Conservation (phyloP, 2,888 invertebrate species). For the Rhopalosiphum nymphaeae region DNA sequence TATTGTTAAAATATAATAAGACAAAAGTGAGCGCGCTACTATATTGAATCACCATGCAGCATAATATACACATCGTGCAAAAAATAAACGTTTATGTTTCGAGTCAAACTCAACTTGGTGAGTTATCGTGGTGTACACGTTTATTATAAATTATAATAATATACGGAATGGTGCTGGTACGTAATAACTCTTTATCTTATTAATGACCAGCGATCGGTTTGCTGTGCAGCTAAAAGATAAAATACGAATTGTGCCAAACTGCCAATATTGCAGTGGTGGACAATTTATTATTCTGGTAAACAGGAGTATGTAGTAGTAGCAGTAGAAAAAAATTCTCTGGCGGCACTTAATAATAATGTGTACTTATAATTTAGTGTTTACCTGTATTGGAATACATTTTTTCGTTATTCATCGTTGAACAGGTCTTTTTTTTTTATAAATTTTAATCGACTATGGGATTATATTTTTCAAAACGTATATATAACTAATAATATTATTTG, state of each 20-base stretch:
- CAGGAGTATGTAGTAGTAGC: not conserved
- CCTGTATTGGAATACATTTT: not conserved
- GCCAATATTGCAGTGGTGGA: not conserved
- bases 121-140: not conserved
- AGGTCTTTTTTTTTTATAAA: not conserved
- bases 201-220: not conserved
- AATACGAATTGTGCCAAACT: slow-evolving; percentile 4
- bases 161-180: not conserved
- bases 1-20: not conserved
- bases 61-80: not conserved
- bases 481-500: not conserved
- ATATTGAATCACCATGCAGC: not conserved
- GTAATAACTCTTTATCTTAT: not conserved
- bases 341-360: not conserved
- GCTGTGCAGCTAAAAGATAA: not conserved
- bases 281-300: not conserved
- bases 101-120: not conserved
- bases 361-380: not conserved
- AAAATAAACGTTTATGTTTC: not conserved
- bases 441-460: not conserved
- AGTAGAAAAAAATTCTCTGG: not conserved
- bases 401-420: not conserved
- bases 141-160: not conserved
- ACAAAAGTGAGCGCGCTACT: not conserved
- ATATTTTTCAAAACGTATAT: not conserved